phyloP scores from a whole-genome alignment of 1,140 invertebrate species.

The Magallana angulata region DNA sequence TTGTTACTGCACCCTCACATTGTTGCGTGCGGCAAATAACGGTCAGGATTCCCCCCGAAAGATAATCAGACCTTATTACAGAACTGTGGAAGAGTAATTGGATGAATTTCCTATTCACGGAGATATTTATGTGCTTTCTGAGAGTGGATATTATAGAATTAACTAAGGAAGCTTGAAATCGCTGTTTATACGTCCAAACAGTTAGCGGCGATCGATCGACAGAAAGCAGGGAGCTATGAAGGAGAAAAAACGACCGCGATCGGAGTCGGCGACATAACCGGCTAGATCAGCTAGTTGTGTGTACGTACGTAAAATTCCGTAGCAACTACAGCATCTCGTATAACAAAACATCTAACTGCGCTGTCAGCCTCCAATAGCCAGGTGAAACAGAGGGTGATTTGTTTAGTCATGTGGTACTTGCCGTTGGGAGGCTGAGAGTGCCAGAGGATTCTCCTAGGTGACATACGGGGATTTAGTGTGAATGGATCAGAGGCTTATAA shows the following conservation, averaged over 20 bases:
- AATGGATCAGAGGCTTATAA: not conserved
- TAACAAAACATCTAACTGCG: conserved; percentile 7
- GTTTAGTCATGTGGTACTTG: conserved; percentile 17
- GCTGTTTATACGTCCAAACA: conserved; percentile 12
- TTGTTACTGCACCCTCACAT: not conserved
- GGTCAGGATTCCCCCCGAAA: not conserved
- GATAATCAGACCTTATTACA: not conserved
- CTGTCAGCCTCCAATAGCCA: not conserved
- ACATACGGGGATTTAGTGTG: not conserved
- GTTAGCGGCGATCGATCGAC: not conserved
- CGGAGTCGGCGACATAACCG: not conserved
- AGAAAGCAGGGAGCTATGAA: not conserved
- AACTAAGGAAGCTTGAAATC: conserved; percentile 23
- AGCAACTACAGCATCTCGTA: not conserved
- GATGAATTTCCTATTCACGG: not conserved
- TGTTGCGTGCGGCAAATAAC: not conserved
- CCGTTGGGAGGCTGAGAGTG: not conserved
- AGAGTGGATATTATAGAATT: conserved; percentile 8
- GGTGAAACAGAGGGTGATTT: conserved; percentile 9
- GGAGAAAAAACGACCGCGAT: not conserved
- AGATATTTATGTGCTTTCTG: not conserved
- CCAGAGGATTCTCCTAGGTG: not conserved
- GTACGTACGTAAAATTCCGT: conserved; percentile 21
- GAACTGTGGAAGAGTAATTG: not conserved
- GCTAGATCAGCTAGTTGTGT: not conserved